Conservation (phyloP, 2,797 vertebrate genomes). For the Anisognathus igniventris region DNA sequence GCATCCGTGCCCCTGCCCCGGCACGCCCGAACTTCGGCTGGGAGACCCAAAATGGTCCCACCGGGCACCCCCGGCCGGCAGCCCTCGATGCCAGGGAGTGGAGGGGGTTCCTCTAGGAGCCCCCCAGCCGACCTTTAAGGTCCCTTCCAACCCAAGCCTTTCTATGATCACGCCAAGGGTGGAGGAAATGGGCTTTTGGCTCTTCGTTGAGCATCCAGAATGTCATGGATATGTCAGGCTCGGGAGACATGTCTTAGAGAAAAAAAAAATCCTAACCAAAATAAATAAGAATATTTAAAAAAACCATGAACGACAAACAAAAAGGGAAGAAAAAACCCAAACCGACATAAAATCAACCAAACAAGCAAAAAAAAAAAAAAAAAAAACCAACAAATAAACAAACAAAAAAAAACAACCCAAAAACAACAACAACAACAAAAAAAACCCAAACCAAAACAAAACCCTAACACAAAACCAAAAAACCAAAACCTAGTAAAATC, state of each 20-base stretch:
- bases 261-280: neutral
- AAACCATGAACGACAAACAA: accelerated
- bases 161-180: neutral
- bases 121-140: neutral
- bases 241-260: neutral
- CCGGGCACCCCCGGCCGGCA: neutral
- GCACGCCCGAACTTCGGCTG: neutral
- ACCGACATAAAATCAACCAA: accelerated
- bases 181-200: neutral
- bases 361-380: accelerated
- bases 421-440: neutral
- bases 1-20: neutral
- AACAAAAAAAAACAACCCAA: neutral
- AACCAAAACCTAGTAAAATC: neutral
- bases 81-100: neutral
- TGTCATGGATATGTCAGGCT: neutral
- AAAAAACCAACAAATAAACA: accelerated
- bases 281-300: neutral
- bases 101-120: neutral
- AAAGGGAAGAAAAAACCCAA: accelerated
- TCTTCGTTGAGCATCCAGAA: neutral
- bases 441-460: neutral
- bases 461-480: too few species aligned
- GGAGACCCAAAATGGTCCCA: neutral
- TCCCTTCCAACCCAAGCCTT: neutral